Conservation (phyloP, 2,888 invertebrate species). For the Noctuana brunneofusca region DNA sequence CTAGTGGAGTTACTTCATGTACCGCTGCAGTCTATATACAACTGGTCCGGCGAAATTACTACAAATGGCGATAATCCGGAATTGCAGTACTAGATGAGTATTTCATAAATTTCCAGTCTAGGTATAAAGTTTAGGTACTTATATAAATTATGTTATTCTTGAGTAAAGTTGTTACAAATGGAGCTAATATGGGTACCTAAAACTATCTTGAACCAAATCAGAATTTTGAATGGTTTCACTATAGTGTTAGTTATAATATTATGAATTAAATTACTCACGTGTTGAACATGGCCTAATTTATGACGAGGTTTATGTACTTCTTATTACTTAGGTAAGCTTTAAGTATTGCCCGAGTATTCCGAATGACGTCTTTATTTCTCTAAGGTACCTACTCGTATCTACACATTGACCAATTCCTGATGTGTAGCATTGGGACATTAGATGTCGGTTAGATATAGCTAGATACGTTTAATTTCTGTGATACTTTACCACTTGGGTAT, state of each 20-base stretch:
- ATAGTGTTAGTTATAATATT: slow-evolving; percentile 32
- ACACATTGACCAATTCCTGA: slow-evolving; percentile 66
- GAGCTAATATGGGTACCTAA: slow-evolving; percentile 34
- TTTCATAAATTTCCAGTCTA: slow-evolving; percentile 29
- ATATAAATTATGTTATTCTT: slow-evolving; percentile 35
- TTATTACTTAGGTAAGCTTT: slow-evolving; percentile 49
- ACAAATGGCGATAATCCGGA: slow-evolving; percentile 65
- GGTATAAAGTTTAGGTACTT: slow-evolving; percentile 25
- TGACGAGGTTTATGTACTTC: slow-evolving; percentile 35
- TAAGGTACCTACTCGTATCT: slow-evolving; percentile 14
- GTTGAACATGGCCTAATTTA: slow-evolving; percentile 50
- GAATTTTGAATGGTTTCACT: slow-evolving; percentile 36
- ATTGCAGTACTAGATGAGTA: slow-evolving; percentile 44
- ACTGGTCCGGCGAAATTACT: slow-evolving; percentile 69
- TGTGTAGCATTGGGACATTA: slow-evolving; percentile 60
- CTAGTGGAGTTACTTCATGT: slow-evolving; percentile 94
- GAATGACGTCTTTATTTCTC: slow-evolving; percentile 22
- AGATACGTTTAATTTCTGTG: slow-evolving; percentile 81
- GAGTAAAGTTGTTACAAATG: slow-evolving; percentile 33
- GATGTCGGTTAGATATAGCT: slow-evolving; percentile 75
- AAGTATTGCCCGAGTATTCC: slow-evolving; percentile 53
- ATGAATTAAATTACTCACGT: slow-evolving; percentile 33
- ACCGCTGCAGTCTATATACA: slow-evolving; percentile 92
- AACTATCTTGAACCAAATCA: slow-evolving; percentile 36
- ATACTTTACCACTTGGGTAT: slow-evolving; percentile 81